Conservation (phyloP, 2,797 vertebrate genomes). For the Chromis chromis region DNA sequence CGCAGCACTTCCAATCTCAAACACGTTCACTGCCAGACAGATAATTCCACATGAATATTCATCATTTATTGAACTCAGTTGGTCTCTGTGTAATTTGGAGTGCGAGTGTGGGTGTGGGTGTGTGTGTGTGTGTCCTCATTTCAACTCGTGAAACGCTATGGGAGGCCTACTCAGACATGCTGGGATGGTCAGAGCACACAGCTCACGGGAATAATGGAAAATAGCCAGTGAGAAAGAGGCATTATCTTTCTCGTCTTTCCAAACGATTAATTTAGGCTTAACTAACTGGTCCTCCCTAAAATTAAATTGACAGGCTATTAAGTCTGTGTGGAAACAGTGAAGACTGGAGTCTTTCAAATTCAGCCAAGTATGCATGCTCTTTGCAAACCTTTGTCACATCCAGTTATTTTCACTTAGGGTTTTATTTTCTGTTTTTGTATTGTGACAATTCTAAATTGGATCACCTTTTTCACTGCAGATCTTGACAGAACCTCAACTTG, state of each 20-base stretch:
- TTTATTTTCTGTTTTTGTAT: not conserved
- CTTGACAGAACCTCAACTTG: not conserved
- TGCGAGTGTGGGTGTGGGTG: constrained; percentile 18
- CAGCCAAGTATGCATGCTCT: constrained; percentile 19
- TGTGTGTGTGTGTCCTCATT: constrained; percentile 48
- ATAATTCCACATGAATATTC: constrained; percentile 67
- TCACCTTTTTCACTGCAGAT: not conserved
- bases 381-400: not conserved
- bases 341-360: constrained; percentile 8
- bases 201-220: not conserved
- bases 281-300: constrained; percentile 49
- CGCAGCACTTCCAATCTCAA: constrained; percentile 26
- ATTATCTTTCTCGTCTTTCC: too few species aligned
- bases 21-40: constrained; percentile 37
- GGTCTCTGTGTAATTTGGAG: constrained; percentile 44
- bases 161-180: constrained; percentile 46
- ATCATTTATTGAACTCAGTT: constrained; percentile 43
- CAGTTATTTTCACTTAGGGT: not conserved
- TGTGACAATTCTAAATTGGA: not conserved
- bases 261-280: too few species aligned
- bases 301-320: constrained; percentile 52
- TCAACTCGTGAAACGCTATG: constrained; percentile 41
- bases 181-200: constrained; percentile 26
- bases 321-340: constrained; percentile 20
- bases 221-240: constrained; percentile 1